Evolutionary conservation across 2,113 vertebrate species (phyloP), one percentile per base, ranked within the genome.

Genomic region (Malurus elegans): DNA sequence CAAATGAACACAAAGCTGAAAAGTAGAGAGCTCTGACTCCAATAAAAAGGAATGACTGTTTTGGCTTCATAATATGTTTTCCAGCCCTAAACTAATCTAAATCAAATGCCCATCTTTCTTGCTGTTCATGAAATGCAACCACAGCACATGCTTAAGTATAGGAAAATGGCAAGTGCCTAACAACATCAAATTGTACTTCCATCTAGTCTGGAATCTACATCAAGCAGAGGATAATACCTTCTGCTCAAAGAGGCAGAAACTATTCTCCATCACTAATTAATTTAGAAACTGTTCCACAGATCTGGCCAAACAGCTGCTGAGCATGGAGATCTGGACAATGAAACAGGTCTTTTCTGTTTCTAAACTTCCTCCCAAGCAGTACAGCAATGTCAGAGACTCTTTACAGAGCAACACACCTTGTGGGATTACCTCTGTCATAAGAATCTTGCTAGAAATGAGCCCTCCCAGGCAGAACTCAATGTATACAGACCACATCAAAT

Each of bases 91-190:
- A 72, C 93, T 96, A 96, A 96, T 94, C 89, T 95, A 94, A 95
- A 96, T 95, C 94, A 96, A 96, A 97, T 95, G 92, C 76, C 72
- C 45, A 61, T 95, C 86, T 86, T 92, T 93, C 70, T 86, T 78
- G 36, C 69, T 81, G 64, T 81, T 94, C 83, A 73, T 88, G 93
- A 86, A 95, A 69, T 32, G 60, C 65, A 40, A 92, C 92, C 40
- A 0, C 93, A 95, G 70, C 76, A 88, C 88, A 93, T 84, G 93
- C 90, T 84, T 81, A 84, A 96, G 57, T 84, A 80, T 14, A 94
- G 92, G 93, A 96, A 96, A 96, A 95, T 88, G 75, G 57, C 88
- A 93, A 97, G 88, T 74, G 82, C 82, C 61, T 75, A 80, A 94
- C 88, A 90, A 80, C 79, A 86, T 86, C 51, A 92, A 96, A 88